A percentile compares a stretch with the other conserved stretches of the same genome.
Conservation (phyloP, 2,113 vertebrate genomes). For the Leiothrix lutea region DNA sequence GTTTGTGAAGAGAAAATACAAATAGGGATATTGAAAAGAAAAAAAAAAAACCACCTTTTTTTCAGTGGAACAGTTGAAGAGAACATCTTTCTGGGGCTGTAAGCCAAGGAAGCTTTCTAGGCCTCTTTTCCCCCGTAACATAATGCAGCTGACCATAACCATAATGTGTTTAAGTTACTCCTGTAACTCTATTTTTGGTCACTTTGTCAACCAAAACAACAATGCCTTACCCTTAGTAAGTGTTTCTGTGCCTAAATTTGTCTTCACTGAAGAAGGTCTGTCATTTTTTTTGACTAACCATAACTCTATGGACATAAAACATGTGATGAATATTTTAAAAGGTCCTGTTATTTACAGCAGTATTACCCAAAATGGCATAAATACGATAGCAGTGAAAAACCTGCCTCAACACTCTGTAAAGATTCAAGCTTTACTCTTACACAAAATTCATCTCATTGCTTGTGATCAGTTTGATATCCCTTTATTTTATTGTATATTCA, state of each 20-base stretch:
- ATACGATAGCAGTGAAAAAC: not conserved
- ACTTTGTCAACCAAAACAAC: not conserved
- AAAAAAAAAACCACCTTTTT: fast-evolving
- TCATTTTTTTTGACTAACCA: not conserved
- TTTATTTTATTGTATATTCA: not conserved
- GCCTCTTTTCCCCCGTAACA: not conserved
- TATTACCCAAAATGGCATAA: not conserved
- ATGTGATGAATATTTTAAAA: not conserved
- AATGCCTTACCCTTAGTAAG: not conserved
- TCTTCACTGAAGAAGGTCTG: not conserved
- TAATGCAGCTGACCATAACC: not conserved
- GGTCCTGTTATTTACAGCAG: not conserved
- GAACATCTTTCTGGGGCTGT: not conserved
- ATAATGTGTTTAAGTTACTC: not conserved
- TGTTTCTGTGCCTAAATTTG: not conserved
- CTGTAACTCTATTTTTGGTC: not conserved
- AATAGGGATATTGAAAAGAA: not conserved
- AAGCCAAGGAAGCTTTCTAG: not conserved
- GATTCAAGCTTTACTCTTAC: not conserved
- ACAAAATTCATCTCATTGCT: not conserved
- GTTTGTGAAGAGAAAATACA: not conserved
- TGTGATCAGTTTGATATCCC: not conserved
- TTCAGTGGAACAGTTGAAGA: not conserved
- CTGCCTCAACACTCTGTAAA: not conserved
- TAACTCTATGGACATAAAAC: not conserved